phyloP scores from a whole-genome alignment of 2,797 vertebrate species.

The Anguilla pacifica region DNA sequence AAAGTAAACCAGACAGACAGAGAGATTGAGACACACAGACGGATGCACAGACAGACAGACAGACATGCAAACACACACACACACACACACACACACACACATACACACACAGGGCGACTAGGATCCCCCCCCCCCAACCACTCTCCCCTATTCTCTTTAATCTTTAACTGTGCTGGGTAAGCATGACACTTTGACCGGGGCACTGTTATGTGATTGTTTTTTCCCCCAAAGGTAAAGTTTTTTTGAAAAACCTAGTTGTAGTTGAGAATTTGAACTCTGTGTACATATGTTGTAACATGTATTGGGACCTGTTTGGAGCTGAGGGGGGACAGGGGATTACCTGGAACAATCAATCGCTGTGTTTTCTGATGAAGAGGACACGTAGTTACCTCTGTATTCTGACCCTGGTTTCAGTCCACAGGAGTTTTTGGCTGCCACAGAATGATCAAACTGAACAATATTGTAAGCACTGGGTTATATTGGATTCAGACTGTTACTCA shows the following conservation, averaged over 20 bases:
- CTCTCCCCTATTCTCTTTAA: conserved; percentile 33
- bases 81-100: too few species aligned
- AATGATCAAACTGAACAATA: background rate
- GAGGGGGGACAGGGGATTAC: background rate
- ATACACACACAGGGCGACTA: too few species aligned
- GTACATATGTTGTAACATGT: conserved; percentile 31
- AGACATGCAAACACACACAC: background rate
- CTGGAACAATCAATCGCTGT: background rate
- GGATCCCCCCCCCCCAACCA: too few species aligned
- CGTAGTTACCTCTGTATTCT: background rate
- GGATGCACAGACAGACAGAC: too few species aligned
- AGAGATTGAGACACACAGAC: too few species aligned
- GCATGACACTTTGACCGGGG: conserved; percentile 53
- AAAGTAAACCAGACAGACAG: background rate
- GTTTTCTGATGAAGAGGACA: background rate
- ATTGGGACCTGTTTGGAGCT: background rate
- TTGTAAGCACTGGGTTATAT: background rate
- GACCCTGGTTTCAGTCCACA: background rate
- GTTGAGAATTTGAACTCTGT: conserved; percentile 45
- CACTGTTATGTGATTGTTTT: background rate
- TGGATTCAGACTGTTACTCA: background rate
- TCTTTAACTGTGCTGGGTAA: conserved; percentile 56
- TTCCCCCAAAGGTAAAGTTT: background rate
- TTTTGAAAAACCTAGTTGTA: background rate
- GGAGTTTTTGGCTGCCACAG: background rate